Evolutionary conservation across 35 echinoderm and acorn worm genomes (phyloP).

Genomic region (Ptychodera flava): DNA sequence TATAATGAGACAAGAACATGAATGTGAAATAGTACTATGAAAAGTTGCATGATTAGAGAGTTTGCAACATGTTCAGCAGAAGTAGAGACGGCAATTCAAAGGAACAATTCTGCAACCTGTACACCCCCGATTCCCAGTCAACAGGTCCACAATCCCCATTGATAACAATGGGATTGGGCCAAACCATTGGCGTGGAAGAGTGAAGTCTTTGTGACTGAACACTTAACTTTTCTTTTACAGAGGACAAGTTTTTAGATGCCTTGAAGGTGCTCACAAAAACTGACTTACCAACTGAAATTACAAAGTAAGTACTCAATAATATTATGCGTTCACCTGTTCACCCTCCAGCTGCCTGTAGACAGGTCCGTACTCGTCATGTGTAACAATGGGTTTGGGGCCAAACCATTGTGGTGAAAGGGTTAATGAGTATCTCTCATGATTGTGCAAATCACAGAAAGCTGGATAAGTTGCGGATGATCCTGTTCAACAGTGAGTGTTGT

Average conservation of each 20-base stretch:
- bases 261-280: background rate
- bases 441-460: background rate
- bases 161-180: too few species aligned
- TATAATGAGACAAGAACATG: too few species aligned
- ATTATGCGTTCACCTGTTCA: background rate
- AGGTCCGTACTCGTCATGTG: background rate
- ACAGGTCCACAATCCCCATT: too few species aligned
- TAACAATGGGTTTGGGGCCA: background rate
- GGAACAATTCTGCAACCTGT: too few species aligned
- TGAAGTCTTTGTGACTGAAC: background rate
- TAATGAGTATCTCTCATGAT: background rate
- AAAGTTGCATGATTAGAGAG: background rate
- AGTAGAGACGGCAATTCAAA: background rate
- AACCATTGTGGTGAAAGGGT: too few species aligned
- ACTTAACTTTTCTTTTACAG: background rate
- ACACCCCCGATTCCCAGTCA: too few species aligned
- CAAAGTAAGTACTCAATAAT: background rate
- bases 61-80: background rate
- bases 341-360: background rate
- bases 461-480: background rate
- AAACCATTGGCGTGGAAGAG: background rate
- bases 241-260: background rate
- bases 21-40: too few species aligned
- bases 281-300: background rate
- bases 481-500: background rate